These are phyloP conservation scores for Platysternon megacephalum DNA, from an alignment of 2,113 vertebrate genomes.

Conservation along the genomic window DNA sequence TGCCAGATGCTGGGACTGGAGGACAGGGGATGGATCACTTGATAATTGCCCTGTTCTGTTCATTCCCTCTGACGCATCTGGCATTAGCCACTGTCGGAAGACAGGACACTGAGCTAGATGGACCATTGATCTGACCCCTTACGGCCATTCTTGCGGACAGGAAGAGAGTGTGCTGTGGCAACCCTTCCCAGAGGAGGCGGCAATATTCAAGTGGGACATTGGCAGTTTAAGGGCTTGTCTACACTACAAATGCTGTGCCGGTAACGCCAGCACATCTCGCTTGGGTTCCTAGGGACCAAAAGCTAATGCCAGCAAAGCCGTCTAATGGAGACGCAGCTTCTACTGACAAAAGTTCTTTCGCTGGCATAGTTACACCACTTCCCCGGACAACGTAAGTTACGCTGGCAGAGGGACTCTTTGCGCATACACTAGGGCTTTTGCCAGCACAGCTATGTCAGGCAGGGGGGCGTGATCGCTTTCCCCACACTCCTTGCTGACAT, in stretches of 20 bases:
- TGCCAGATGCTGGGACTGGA: neutral
- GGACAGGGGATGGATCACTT: neutral
- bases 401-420: neutral
- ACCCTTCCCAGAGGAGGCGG: neutral
- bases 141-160: too few relatives aligned
- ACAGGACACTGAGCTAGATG: neutral
- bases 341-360: too few relatives aligned
- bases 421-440: neutral
- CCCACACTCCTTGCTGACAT: neutral
- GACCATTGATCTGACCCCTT: neutral
- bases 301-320: neutral
- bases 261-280: neutral
- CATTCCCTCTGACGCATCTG: neutral
- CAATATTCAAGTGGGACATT: neutral
- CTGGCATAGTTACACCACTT: neutral
- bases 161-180: neutral
- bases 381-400: neutral
- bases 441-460: neutral
- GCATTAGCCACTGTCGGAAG: neutral
- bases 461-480: neutral
- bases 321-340: neutral
- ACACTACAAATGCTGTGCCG: neutral
- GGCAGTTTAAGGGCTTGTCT: neutral
- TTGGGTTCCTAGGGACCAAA: neutral
- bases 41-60: neutral